A percentile compares a stretch with the other conserved stretches of the same genome.
Conservation (phyloP, 1,140 invertebrate genomes). For the Holotrichia oblita region DNA sequence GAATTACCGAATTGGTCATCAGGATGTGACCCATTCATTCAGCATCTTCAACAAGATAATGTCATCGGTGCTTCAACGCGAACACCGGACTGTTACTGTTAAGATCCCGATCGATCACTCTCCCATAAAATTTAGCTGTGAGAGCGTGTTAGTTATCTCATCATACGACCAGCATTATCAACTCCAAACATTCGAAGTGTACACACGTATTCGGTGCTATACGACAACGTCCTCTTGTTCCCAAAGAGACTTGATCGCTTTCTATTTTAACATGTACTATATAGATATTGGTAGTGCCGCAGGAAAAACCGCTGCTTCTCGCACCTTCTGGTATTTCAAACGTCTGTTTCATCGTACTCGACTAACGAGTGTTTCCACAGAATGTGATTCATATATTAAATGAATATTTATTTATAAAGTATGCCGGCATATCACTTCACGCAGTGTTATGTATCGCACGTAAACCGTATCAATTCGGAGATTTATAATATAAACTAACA, state of each 20-base stretch:
- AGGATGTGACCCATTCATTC: background rate
- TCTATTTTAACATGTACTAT: background rate
- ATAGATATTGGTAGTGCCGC: background rate
- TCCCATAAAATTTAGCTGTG: background rate
- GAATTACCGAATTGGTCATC: slow-evolving; percentile 14
- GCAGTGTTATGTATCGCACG: too few relatives aligned
- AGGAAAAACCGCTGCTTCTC: background rate
- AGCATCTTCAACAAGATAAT: background rate
- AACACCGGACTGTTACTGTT: background rate
- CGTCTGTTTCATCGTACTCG: background rate
- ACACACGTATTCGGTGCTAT: slow-evolving; percentile 15
- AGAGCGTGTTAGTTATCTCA: slow-evolving; percentile 12
- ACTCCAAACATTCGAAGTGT: slow-evolving; percentile 19
- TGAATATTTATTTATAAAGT: too few relatives aligned
- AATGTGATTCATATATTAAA: too few relatives aligned
- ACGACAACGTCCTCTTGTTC: slow-evolving; percentile 16
- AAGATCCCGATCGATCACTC: background rate
- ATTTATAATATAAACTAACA: too few relatives aligned
- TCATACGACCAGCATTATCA: slow-evolving; percentile 24
- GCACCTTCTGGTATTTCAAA: background rate
- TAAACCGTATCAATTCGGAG: too few relatives aligned
- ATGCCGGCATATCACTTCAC: too few relatives aligned
- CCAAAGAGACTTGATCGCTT: background rate
- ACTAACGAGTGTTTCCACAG: background rate
- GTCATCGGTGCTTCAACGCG: slow-evolving; percentile 3